Conservation (phyloP, 2,888 invertebrate genomes). For the Cataglyphis albicans region DNA sequence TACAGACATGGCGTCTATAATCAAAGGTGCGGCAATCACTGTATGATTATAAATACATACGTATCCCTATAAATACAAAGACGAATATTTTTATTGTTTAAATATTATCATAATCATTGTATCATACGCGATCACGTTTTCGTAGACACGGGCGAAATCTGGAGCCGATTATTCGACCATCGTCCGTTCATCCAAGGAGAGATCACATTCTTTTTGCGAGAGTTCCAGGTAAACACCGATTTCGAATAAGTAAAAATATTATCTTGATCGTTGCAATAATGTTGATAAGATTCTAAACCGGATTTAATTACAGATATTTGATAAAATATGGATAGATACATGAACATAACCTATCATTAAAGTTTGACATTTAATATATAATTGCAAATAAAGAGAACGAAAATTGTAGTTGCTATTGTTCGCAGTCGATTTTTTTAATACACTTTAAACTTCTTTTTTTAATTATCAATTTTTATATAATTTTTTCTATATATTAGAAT, state of each 20-base stretch:
- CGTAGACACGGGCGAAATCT: constrained; percentile 93
- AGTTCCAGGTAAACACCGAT: constrained; percentile 91
- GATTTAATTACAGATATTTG: neutral
- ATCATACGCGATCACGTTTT: constrained; percentile 63
- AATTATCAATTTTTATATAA: neutral
- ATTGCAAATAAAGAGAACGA: neutral
- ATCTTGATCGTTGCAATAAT: neutral
- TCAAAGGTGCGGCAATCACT: constrained; percentile 82
- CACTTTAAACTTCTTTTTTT: neutral
- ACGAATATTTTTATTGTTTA: neutral
- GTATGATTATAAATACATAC: constrained; percentile 52
- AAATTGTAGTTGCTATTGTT: neutral
- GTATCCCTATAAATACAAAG: neutral
- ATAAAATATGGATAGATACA: neutral
- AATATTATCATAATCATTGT: constrained; percentile 36
- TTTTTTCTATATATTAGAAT: neutral
- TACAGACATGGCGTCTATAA: constrained; percentile 83
- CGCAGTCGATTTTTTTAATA: neutral
- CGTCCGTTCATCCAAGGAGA: constrained; percentile 94
- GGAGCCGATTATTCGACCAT: constrained; percentile 95
- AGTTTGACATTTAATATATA: neutral
- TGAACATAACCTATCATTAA: neutral
- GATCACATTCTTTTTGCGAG: constrained; percentile 93
- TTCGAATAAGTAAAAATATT: neutral
- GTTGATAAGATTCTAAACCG: neutral